A percentile compares a stretch with the other conserved stretches of the same genome.
phyloP scores from a whole-genome alignment of 2,888 invertebrate species.

The Sturmia bella region DNA sequence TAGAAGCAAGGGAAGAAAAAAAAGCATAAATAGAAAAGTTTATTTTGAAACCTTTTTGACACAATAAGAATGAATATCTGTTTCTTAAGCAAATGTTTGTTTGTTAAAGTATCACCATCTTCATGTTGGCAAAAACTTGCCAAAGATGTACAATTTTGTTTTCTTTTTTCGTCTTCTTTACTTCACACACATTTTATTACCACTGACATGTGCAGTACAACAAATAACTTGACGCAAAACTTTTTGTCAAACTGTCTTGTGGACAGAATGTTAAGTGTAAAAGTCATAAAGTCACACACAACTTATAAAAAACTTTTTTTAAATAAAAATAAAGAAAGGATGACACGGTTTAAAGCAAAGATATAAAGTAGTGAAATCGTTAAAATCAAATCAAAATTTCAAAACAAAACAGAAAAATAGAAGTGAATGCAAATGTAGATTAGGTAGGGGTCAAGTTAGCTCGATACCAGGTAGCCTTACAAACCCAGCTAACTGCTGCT shows the following conservation, averaged over 20 bases:
- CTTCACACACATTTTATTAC: slow-evolving; percentile 37
- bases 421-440: no score
- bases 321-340: neutral
- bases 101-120: slow-evolving; percentile 33
- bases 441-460: no score
- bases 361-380: slow-evolving; percentile 11
- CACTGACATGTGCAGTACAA: slow-evolving; percentile 48
- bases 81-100: slow-evolving; percentile 29
- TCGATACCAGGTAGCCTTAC: no score
- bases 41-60: slow-evolving; percentile 7
- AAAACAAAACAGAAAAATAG: no score
- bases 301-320: neutral
- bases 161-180: neutral
- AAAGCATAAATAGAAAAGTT: slow-evolving; percentile 32
- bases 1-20: neutral
- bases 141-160: neutral
- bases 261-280: slow-evolving; percentile 42
- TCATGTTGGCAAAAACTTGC: slow-evolving; percentile 24
- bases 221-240: slow-evolving; percentile 51
- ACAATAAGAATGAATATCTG: slow-evolving; percentile 1
- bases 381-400: slow-evolving; percentile 3
- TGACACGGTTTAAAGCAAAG: slow-evolving; percentile 3
- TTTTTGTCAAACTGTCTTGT: slow-evolving; percentile 48
- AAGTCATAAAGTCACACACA: slow-evolving; percentile 57
- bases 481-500: no score